These are phyloP conservation scores for Odontesthes bonariensis DNA, from an alignment of 2,113 vertebrate genomes.

Conservation along the genomic window DNA sequence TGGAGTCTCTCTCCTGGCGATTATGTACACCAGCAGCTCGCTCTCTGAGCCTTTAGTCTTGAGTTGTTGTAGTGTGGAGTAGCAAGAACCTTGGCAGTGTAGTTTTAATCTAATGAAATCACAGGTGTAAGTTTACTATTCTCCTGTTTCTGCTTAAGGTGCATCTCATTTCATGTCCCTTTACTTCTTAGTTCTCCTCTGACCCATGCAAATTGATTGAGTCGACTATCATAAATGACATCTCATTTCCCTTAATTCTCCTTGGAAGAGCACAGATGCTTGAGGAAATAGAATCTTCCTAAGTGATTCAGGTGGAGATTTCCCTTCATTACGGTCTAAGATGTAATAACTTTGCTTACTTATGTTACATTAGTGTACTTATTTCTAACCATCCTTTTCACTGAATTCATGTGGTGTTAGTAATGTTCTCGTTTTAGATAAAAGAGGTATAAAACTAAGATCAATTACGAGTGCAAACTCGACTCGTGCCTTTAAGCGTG, in stretches of 20 bases:
- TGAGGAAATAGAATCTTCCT: conserved; percentile 23
- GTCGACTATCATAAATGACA: conserved; percentile 45
- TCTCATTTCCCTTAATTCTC: conserved; percentile 59
- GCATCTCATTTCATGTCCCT: conserved; percentile 49
- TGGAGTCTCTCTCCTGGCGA: conserved; percentile 57
- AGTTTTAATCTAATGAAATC: conserved; percentile 54
- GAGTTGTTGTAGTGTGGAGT: conserved; percentile 28
- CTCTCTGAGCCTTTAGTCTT: conserved; percentile 40
- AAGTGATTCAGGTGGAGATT: conserved; percentile 45
- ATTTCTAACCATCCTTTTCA: not conserved
- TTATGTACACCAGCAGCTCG: conserved; percentile 42
- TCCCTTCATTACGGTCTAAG: conserved; percentile 4
- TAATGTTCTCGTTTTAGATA: not conserved
- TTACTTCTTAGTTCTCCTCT: conserved; percentile 21
- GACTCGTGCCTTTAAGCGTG: not conserved
- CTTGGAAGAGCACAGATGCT: conserved; percentile 31
- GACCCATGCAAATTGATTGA: conserved; percentile 63
- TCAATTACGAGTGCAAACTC: not conserved
- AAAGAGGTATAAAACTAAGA: not conserved
- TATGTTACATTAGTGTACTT: not conserved
- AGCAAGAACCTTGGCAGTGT: conserved; percentile 19
- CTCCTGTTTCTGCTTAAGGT: conserved; percentile 39
- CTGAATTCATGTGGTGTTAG: not conserved
- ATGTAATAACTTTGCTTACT: not conserved
- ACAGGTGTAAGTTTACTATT: conserved; percentile 20